Conservation (phyloP, 2,888 invertebrate genomes). For the Phyllotreta striolata region DNA sequence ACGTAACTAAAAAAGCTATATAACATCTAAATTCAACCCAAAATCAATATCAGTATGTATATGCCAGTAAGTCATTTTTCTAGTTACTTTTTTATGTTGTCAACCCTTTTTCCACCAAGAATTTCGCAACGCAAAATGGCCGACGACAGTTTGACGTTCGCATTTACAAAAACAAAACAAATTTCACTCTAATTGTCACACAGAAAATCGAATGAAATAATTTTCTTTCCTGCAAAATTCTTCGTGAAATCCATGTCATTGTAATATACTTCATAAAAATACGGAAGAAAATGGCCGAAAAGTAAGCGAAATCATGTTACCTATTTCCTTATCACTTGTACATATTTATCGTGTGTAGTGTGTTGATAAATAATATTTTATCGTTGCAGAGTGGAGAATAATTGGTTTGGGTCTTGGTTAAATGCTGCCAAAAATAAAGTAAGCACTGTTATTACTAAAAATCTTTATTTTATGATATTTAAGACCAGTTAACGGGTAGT, state of each 20-base stretch:
- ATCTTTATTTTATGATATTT: neutral
- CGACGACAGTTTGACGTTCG: conserved; percentile 32
- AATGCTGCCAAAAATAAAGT: conserved; percentile 61
- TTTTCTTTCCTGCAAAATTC: conserved; percentile 37
- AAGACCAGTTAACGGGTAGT: conserved; percentile 4
- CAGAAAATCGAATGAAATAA: conserved; percentile 17
- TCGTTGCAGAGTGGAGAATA: conserved; percentile 50
- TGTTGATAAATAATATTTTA: conserved; percentile 36
- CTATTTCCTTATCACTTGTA: conserved; percentile 23
- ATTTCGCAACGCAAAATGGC: conserved; percentile 30
- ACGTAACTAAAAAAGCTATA: too few species aligned
- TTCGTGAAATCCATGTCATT: conserved; percentile 32
- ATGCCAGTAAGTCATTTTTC: too few species aligned
- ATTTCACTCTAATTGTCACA: conserved; percentile 38
- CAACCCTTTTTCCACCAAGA: too few species aligned
- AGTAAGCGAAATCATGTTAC: conserved; percentile 25
- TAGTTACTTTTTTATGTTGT: too few species aligned
- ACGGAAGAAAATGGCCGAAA: conserved; percentile 41
- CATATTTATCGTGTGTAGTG: conserved; percentile 22
- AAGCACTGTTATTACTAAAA: conserved; percentile 15
- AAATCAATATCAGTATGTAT: too few species aligned
- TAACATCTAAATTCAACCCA: too few species aligned
- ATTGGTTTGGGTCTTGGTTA: conserved; percentile 61
- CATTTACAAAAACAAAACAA: conserved; percentile 46
- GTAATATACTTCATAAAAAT: conserved; percentile 28